A percentile compares a stretch with the other conserved stretches of the same genome.
Evolutionary conservation across 2,797 vertebrate species (phyloP).

Genomic region (Enteromius unitaeniatus): DNA sequence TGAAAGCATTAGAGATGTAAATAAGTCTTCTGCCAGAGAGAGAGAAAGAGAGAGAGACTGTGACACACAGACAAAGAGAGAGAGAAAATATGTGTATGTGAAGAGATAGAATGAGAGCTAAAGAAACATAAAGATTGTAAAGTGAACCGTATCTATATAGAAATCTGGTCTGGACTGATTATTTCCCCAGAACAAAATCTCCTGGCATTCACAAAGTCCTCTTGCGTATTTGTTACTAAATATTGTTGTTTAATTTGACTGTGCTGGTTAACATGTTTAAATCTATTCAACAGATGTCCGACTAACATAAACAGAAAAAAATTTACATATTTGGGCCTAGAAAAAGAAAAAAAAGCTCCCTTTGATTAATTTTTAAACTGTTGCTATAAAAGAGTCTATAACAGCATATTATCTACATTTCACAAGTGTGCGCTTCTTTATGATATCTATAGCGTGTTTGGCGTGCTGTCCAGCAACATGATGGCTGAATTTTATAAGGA

Average conservation of each 20-base stretch:
- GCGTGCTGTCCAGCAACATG: neutral
- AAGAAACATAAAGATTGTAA: constrained; percentile 7
- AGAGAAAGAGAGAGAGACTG: constrained; percentile 36
- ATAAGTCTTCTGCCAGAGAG: constrained; percentile 70
- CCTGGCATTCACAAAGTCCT: neutral
- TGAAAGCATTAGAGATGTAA: constrained; percentile 79
- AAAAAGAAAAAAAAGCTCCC: neutral
- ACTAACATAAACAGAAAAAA: neutral
- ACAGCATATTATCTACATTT: neutral
- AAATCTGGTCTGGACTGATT: neutral
- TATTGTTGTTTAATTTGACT: neutral
- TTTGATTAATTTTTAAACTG: neutral
- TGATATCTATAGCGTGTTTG: too few species aligned
- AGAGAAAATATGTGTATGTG: neutral
- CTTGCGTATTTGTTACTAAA: neutral
- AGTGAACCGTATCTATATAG: neutral
- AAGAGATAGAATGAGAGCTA: neutral
- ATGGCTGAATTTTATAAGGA: neutral
- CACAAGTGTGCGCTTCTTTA: too few species aligned
- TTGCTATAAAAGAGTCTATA: neutral
- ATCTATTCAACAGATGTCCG: neutral
- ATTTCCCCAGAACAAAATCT: neutral
- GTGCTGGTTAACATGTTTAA: neutral
- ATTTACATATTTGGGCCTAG: neutral
- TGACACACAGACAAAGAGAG: constrained; percentile 12